Conservation (phyloP, 1,140 invertebrate genomes). For the Araneus ventricosus region DNA sequence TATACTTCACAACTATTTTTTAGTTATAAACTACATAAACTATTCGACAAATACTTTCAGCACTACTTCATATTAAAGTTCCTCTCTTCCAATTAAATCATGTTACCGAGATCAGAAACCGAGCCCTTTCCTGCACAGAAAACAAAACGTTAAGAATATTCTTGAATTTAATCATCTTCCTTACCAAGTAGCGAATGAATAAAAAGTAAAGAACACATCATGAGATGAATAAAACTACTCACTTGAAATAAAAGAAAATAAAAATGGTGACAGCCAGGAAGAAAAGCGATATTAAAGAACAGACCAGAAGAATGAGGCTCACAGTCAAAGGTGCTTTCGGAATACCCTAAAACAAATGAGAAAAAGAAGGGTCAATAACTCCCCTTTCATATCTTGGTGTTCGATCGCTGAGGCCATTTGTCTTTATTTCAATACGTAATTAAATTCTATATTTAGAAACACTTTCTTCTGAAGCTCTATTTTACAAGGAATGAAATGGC, state of each 20-base stretch:
- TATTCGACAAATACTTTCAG: too few species aligned
- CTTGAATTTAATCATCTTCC: background rate
- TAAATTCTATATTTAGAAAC: slow-evolving; percentile 42
- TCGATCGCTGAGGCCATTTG: background rate
- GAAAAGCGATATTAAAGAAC: slow-evolving; percentile 80
- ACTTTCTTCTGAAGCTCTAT: background rate
- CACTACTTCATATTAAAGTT: background rate
- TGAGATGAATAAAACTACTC: slow-evolving; percentile 60
- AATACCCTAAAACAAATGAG: slow-evolving; percentile 41
- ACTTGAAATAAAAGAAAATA: slow-evolving; percentile 82
- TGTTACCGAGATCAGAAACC: too few species aligned
- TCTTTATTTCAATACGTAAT: slow-evolving; percentile 37
- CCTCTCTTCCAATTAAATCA: background rate
- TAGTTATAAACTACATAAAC: too few species aligned
- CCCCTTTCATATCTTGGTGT: background rate
- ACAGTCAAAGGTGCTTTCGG: slow-evolving; percentile 73
- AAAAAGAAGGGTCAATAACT: background rate
- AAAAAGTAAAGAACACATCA: slow-evolving; percentile 28
- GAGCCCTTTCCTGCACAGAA: too few species aligned
- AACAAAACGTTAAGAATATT: background rate
- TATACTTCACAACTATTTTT: too few species aligned
- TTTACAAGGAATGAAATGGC: background rate
- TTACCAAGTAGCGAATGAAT: slow-evolving; percentile 59
- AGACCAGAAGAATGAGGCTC: slow-evolving; percentile 80
- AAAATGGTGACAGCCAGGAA: slow-evolving; percentile 80